Conservation (phyloP, 2,888 invertebrate species). For the Polyommatus iphigenia region DNA sequence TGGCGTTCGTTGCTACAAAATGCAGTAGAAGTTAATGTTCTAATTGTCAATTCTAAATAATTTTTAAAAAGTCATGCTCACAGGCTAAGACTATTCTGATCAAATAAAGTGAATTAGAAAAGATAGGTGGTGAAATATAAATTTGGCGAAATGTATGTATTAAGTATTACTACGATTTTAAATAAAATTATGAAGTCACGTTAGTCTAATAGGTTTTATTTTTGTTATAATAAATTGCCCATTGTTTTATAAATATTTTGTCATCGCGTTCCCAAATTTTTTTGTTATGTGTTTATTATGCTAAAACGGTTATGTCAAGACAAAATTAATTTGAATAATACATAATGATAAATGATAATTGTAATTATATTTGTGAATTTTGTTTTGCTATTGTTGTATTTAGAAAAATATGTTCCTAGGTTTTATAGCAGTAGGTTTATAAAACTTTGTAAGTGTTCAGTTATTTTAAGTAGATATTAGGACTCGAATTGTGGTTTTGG, state of each 20-base stretch:
- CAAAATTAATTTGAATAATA: conserved; percentile 37
- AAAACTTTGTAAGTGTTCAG: conserved; percentile 3
- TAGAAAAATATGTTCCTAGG: conserved; percentile 20
- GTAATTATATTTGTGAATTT: neutral
- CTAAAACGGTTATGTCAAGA: conserved; percentile 57
- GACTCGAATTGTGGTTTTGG: neutral
- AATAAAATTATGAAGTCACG: conserved; percentile 53
- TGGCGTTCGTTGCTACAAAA: conserved; percentile 73
- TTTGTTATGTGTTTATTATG: conserved; percentile 37
- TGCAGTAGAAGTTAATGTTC: conserved; percentile 68
- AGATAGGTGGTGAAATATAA: conserved; percentile 69
- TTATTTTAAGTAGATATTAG: conserved; percentile 9
- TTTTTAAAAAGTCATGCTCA: conserved; percentile 63
- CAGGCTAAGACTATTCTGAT: conserved; percentile 54
- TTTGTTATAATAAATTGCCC: conserved; percentile 44
- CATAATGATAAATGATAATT: neutral
- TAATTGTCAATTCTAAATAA: conserved; percentile 67
- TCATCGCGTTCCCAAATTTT: conserved; percentile 37
- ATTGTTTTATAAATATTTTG: conserved; percentile 47
- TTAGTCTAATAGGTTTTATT: conserved; percentile 32
- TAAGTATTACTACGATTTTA: conserved; percentile 47
- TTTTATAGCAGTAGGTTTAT: neutral
- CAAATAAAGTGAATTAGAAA: conserved; percentile 53
- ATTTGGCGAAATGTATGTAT: conserved; percentile 72
- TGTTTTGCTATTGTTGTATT: conserved; percentile 26